These are phyloP conservation scores for Coregonus clupeaformis DNA, from an alignment of 2,113 vertebrate genomes.

Conservation along the genomic window DNA sequence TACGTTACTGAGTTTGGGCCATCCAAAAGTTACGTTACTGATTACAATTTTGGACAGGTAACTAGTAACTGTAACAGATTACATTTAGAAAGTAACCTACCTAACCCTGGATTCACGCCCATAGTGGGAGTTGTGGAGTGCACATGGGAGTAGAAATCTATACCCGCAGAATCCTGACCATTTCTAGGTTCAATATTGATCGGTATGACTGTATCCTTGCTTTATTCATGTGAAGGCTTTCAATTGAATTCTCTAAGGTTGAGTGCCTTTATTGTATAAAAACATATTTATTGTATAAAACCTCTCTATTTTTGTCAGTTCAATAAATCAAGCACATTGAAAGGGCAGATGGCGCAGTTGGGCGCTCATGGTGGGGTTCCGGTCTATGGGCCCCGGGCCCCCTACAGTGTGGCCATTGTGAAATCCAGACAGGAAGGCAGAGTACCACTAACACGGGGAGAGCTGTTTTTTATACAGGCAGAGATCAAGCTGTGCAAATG, in stretches of 20 bases:
- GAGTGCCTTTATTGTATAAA: constrained; percentile 20
- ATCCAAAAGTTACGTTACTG: too few relatives aligned
- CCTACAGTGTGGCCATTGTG: neutral
- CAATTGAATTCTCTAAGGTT: constrained; percentile 7
- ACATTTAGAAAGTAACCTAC: too few relatives aligned
- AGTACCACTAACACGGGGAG: neutral
- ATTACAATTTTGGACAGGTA: too few relatives aligned
- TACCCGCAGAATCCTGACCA: neutral
- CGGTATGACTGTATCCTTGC: neutral
- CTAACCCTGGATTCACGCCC: too few relatives aligned
- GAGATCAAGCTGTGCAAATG: neutral
- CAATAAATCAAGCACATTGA: constrained; percentile 23
- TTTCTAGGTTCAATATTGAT: neutral
- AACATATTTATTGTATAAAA: neutral
- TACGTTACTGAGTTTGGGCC: too few relatives aligned
- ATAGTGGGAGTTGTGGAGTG: too few relatives aligned
- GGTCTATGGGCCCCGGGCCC: too few relatives aligned
- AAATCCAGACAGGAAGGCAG: neutral
- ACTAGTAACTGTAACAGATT: too few relatives aligned
- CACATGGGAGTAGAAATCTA: neutral
- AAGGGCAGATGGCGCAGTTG: neutral
- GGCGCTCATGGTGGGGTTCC: too few relatives aligned
- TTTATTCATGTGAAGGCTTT: constrained; percentile 1
- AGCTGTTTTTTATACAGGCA: neutral
- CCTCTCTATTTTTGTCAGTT: neutral